Evolutionary conservation across 2,797 vertebrate genomes (phyloP).

Genomic region (Pangasius sanitwongsei): DNA sequence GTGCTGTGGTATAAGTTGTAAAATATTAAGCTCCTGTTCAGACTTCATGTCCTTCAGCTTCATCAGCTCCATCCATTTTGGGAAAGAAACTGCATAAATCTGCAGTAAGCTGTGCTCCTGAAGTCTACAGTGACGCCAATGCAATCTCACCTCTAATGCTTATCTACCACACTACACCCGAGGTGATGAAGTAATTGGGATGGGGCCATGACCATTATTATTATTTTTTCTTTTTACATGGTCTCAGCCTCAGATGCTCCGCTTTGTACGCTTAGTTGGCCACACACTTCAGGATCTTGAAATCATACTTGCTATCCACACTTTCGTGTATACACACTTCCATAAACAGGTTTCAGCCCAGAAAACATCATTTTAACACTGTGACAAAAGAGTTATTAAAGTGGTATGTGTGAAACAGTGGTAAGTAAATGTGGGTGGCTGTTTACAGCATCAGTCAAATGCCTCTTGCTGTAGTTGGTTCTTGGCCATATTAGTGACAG

Average conservation of each 20-base stretch:
- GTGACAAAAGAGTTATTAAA: background rate
- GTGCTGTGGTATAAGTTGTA: background rate
- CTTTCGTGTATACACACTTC: background rate
- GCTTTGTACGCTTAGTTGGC: background rate
- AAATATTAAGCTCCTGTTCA: background rate
- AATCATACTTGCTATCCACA: background rate
- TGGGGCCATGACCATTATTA: background rate
- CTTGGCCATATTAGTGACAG: background rate
- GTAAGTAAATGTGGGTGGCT: background rate
- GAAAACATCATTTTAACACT: background rate
- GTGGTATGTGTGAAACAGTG: background rate
- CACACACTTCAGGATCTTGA: background rate
- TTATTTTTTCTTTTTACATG: background rate
- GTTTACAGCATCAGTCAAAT: background rate
- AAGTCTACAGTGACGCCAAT: background rate
- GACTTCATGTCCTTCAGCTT: background rate
- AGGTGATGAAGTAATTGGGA: background rate
- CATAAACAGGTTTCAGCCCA: background rate
- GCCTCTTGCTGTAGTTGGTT: background rate
- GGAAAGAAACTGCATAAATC: background rate
- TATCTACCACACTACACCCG: background rate
- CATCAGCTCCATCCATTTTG: background rate
- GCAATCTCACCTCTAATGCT: background rate
- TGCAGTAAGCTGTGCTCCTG: background rate
- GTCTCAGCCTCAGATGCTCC: background rate